A percentile compares a stretch with the other conserved stretches of the same genome.
Evolutionary conservation across 2,113 vertebrate genomes (phyloP).

Genomic region (Phalacrocorax brasilianus): DNA sequence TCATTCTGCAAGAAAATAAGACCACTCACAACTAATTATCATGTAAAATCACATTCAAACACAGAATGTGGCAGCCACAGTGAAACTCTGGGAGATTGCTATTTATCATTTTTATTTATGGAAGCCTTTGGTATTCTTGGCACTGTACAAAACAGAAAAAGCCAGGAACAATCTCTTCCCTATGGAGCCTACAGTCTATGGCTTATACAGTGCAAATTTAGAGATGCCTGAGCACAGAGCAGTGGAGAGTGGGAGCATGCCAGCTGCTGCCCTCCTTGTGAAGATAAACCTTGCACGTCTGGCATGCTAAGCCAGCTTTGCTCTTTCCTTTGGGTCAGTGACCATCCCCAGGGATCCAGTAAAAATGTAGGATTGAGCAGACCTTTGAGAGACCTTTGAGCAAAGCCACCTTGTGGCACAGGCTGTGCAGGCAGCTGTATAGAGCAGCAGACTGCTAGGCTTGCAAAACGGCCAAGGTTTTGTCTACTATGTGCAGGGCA

Average conservation of each 20-base stretch:
- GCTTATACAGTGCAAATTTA: not conserved
- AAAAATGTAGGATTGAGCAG: not conserved
- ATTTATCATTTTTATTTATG: constrained; percentile 34
- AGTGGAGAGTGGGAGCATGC: not conserved
- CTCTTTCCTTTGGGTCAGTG: not conserved
- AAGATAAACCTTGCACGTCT: not conserved
- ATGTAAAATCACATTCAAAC: constrained; percentile 2
- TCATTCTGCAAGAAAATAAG: constrained; percentile 8
- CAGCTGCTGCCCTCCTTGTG: not conserved
- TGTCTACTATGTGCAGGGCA: not conserved
- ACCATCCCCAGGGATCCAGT: not conserved
- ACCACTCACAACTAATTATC: constrained; percentile 3
- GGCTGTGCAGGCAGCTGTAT: not conserved
- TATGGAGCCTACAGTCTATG: not conserved
- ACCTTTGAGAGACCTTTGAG: not conserved
- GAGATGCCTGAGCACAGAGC: not conserved
- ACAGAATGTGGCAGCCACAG: not conserved
- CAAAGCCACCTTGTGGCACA: not conserved
- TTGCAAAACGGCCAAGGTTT: not conserved
- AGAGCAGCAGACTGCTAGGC: not conserved
- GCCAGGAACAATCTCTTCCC: not conserved
- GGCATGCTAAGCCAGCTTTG: not conserved
- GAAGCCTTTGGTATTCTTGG: constrained; percentile 5
- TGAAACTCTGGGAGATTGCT: not conserved
- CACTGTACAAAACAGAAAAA: not conserved